Evolutionary conservation across 2,797 vertebrate genomes (phyloP).

Genomic region (Alfaro cultratus): DNA sequence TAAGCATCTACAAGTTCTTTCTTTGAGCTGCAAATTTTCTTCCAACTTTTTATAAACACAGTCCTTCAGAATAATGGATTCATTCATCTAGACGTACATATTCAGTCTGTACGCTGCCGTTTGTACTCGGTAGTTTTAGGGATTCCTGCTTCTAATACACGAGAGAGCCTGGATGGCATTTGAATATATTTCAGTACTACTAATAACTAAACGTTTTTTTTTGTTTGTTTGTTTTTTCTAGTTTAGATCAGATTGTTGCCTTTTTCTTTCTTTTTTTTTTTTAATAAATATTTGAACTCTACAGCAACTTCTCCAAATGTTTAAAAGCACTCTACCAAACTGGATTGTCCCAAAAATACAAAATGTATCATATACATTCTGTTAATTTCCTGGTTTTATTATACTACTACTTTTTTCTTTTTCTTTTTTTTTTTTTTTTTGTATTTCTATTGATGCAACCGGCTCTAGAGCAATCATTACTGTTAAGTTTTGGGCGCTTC

Average conservation of each 20-base stretch:
- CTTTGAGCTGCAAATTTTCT: not conserved
- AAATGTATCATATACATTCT: constrained; percentile 26
- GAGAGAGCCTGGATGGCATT: constrained; percentile 3
- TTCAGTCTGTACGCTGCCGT: constrained; percentile 30
- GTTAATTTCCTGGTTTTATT: constrained; percentile 26
- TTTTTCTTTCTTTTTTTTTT: not conserved
- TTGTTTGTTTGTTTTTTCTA: not conserved
- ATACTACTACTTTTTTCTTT: constrained; percentile 10
- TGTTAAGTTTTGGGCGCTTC: constrained; percentile 24
- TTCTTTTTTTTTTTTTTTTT: constrained; percentile 39
- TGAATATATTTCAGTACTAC: constrained; percentile 13
- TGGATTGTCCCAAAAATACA: constrained; percentile 48
- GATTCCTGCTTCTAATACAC: constrained; percentile 16
- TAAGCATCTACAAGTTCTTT: constrained; percentile 5
- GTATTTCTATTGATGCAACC: constrained; percentile 28
- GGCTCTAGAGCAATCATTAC: constrained; percentile 35
- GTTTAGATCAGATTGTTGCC: constrained; percentile 48
- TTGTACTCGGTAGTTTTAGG: constrained; percentile 32
- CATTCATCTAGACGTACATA: not conserved
- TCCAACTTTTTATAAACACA: constrained; percentile 5
- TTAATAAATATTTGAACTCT: constrained; percentile 25
- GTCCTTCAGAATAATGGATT: not conserved
- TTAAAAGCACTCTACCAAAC: constrained; percentile 61
- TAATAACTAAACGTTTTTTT: constrained; percentile 12
- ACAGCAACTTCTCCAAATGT: constrained; percentile 61